These are phyloP conservation scores for Grantiella picta DNA, from an alignment of 2,113 vertebrate species.

Conservation along the genomic window DNA sequence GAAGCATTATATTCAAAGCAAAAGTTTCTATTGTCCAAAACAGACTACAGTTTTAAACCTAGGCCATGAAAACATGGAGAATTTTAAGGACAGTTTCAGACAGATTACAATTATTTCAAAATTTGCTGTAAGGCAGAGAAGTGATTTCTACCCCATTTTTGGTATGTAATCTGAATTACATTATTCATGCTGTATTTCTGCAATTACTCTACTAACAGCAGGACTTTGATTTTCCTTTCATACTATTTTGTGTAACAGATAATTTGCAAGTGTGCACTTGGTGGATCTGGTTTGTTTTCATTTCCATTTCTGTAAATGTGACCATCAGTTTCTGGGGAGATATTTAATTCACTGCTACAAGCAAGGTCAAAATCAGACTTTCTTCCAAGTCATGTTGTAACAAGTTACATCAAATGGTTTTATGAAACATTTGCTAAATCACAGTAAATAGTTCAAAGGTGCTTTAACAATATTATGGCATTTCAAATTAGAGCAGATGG, in stretches of 20 bases:
- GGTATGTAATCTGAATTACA: neutral
- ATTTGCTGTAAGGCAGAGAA: neutral
- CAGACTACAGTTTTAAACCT: neutral
- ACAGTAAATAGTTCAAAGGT: neutral
- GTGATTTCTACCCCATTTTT: neutral
- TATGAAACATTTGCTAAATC: neutral
- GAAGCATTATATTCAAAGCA: neutral
- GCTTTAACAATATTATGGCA: neutral
- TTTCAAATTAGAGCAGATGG: neutral
- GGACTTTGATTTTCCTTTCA: neutral
- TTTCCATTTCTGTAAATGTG: neutral
- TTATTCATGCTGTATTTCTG: neutral
- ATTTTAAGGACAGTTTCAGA: neutral
- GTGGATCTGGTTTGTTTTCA: neutral
- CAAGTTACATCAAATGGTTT: neutral
- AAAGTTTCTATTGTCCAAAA: neutral
- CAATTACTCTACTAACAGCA: neutral
- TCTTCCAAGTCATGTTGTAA: neutral
- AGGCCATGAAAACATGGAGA: neutral
- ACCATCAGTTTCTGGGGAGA: neutral
- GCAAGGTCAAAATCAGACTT: neutral
- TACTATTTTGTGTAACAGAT: neutral
- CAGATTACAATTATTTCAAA: neutral
- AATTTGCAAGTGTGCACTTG: neutral
- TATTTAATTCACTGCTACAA: neutral